Conservation (phyloP, 2,888 invertebrate genomes). For the Rhamphomyia laevipes region DNA sequence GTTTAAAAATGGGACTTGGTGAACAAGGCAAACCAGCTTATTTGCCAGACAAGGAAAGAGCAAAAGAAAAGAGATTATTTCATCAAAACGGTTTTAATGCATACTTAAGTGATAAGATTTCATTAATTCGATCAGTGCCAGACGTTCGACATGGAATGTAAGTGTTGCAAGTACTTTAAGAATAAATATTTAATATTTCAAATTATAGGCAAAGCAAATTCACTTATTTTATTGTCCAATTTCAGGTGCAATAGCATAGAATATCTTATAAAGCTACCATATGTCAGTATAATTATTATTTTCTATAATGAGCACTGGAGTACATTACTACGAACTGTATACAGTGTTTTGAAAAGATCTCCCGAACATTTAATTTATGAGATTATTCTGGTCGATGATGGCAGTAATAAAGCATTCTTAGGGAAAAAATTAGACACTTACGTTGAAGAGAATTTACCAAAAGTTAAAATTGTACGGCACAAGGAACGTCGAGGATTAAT, state of each 20-base stretch:
- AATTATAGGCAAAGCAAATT: background rate
- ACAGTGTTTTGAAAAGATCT: conserved; percentile 73
- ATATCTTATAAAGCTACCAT: conserved; percentile 41
- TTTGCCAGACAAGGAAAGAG: conserved; percentile 47
- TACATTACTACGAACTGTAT: conserved; percentile 67
- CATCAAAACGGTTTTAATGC: conserved; percentile 92
- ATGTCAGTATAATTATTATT: conserved; percentile 80
- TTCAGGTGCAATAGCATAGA: conserved; percentile 26
- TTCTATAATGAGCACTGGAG: conserved; percentile 92
- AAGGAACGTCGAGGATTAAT: conserved; percentile 70
- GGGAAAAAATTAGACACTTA: conserved; percentile 64
- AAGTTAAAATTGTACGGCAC: conserved; percentile 65
- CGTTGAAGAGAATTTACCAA: conserved; percentile 55
- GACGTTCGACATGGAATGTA: conserved; percentile 60
- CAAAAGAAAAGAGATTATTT: conserved; percentile 53
- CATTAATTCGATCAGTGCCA: conserved; percentile 72
- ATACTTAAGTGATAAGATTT: conserved; percentile 80
- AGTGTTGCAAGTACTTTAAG: too few relatives aligned
- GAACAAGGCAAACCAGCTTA: conserved; percentile 61
- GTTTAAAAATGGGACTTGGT: conserved; percentile 51
- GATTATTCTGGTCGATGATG: conserved; percentile 84
- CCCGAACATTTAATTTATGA: conserved; percentile 73
- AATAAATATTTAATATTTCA: background rate
- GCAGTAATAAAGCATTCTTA: conserved; percentile 42
- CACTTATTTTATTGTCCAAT: background rate